phyloP scores from a whole-genome alignment of 2,888 invertebrate species.

The Melieria crassipennis region DNA sequence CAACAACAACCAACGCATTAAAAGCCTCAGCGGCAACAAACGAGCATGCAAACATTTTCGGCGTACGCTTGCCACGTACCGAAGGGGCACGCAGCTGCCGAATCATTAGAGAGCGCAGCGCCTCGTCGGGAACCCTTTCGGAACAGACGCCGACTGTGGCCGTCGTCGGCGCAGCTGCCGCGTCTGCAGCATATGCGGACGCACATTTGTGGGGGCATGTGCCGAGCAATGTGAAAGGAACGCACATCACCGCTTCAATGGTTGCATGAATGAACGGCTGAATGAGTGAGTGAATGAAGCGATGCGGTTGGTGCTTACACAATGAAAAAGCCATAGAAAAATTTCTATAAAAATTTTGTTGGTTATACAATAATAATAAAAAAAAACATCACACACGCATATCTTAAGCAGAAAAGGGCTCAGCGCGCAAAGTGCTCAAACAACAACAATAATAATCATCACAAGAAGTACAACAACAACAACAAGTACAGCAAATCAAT shows the following conservation, averaged over 20 bases:
- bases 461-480: too few species aligned
- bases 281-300: background rate
- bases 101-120: too few species aligned
- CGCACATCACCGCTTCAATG: background rate
- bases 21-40: conserved; percentile 23
- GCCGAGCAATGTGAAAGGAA: too few species aligned
- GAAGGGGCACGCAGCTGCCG: background rate
- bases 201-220: too few species aligned
- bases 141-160: too few species aligned
- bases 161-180: too few species aligned
- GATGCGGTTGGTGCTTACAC: conserved; percentile 36
- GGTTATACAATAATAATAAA: conserved; percentile 29
- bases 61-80: background rate
- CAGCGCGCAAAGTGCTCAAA: too few species aligned
- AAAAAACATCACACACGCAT: too few species aligned
- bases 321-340: conserved; percentile 56
- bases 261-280: conserved; percentile 25
- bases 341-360: conserved; percentile 54
- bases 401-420: too few species aligned
- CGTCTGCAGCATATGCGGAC: too few species aligned
- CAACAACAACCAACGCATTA: conserved; percentile 11
- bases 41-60: background rate
- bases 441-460: too few species aligned
- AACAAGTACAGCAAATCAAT: background rate
- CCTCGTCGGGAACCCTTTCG: too few species aligned